These are phyloP conservation scores for Nymphalis urticae DNA, from an alignment of 2,888 invertebrate genomes.

Conservation along the genomic window DNA sequence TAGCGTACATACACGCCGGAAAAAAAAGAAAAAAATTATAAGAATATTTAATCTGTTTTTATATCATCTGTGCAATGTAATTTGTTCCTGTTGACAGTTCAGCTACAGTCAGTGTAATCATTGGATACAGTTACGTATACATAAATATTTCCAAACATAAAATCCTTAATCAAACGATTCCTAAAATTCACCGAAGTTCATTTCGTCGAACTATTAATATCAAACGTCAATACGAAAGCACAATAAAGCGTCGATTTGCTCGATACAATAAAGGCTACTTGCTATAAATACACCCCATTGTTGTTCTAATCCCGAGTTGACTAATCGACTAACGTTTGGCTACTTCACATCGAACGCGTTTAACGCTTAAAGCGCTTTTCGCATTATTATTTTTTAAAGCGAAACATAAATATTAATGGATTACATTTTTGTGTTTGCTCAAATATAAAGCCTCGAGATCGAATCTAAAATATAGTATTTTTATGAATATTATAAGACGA, in stretches of 20 bases:
- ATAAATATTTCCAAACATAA: background rate
- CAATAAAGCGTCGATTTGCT: constrained; percentile 63
- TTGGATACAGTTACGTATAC: background rate
- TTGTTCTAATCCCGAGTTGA: constrained; percentile 70
- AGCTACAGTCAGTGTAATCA: too few relatives aligned
- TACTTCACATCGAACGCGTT: constrained; percentile 33
- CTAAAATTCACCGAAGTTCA: constrained; percentile 15
- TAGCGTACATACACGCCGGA: too few relatives aligned
- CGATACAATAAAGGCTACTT: constrained; percentile 45
- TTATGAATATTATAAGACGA: too few relatives aligned
- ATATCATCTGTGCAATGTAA: too few relatives aligned
- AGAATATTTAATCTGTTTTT: too few relatives aligned
- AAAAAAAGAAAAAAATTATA: too few relatives aligned
- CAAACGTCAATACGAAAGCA: constrained; percentile 37
- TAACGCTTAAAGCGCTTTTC: background rate
- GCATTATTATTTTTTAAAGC: background rate
- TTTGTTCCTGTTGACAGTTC: too few relatives aligned
- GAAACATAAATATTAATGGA: too few relatives aligned
- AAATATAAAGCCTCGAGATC: too few relatives aligned
- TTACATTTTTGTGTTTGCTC: background rate
- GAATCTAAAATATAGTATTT: too few relatives aligned
- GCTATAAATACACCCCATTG: constrained; percentile 70
- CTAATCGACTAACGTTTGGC: constrained; percentile 57
- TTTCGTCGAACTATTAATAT: constrained; percentile 36
- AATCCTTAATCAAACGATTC: constrained; percentile 11